These are phyloP conservation scores for Cephonodes hylas DNA, from an alignment of 2,888 invertebrate species.

Conservation along the genomic window DNA sequence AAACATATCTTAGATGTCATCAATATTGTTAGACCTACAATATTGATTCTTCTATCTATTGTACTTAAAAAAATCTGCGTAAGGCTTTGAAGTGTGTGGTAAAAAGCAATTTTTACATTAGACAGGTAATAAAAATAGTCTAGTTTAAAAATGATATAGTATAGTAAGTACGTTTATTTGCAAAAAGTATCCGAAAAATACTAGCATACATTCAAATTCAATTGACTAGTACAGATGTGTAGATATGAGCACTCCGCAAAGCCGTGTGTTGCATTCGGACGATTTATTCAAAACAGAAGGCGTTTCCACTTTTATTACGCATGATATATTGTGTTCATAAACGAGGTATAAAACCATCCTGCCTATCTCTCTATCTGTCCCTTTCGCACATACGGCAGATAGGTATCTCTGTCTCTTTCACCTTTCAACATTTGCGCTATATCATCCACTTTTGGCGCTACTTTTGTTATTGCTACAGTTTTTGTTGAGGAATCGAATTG, in stretches of 20 bases:
- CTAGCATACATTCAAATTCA: too few species aligned
- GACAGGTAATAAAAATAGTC: too few species aligned
- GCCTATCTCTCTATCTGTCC: constrained; percentile 23
- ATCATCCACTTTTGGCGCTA: constrained; percentile 10
- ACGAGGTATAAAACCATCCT: constrained; percentile 39
- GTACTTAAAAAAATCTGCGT: too few species aligned
- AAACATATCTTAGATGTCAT: too few species aligned
- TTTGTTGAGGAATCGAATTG: constrained; percentile 8
- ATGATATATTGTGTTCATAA: constrained; percentile 47
- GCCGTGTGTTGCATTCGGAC: not conserved
- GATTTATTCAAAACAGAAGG: constrained; percentile 37
- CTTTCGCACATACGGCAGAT: constrained; percentile 13
- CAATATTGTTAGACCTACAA: too few species aligned
- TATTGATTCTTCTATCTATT: too few species aligned
- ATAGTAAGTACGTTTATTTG: too few species aligned
- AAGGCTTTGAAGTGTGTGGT: too few species aligned
- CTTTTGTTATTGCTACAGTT: constrained; percentile 9
- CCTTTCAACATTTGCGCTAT: constrained; percentile 7
- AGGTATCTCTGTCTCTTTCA: constrained; percentile 15
- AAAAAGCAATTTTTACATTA: too few species aligned
- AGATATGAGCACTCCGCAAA: not conserved
- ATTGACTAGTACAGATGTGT: too few species aligned
- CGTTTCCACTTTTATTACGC: constrained; percentile 35
- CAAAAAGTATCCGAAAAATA: too few species aligned
- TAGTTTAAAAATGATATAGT: too few species aligned